phyloP scores from a whole-genome alignment of 1,140 invertebrate genomes.

The Xylocopa sonorina region DNA sequence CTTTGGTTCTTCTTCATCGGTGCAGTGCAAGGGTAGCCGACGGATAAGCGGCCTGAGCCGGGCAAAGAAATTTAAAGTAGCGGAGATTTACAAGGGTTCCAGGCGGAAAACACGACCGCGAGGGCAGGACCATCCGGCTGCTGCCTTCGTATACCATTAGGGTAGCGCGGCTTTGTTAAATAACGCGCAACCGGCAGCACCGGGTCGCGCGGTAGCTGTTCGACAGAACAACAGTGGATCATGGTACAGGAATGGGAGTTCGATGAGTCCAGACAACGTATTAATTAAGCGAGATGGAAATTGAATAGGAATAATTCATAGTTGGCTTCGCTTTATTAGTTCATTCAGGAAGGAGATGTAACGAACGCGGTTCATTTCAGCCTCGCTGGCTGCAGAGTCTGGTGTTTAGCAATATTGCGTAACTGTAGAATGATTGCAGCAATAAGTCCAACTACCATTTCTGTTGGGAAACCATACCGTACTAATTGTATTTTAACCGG shows the following conservation, averaged over 20 bases:
- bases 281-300: constrained; percentile 17
- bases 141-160: not conserved
- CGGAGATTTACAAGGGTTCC: not conserved
- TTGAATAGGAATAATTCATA: constrained; percentile 33
- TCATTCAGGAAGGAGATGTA: not conserved
- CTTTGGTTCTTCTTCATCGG: not conserved
- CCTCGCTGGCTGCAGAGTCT: not conserved
- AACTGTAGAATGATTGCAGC: constrained; percentile 41
- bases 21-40: not conserved
- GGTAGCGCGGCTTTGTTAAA: not conserved
- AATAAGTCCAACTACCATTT: constrained; percentile 16
- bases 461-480: constrained; percentile 15
- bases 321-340: constrained; percentile 28
- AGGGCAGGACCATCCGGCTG: too few species aligned
- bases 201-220: not conserved
- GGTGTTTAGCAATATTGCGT: constrained; percentile 45
- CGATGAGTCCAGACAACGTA: not conserved
- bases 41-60: not conserved
- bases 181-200: not conserved
- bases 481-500: constrained; percentile 50
- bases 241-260: not conserved
- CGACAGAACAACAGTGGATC: not conserved
- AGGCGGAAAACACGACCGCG: not conserved
- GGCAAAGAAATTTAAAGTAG: constrained; percentile 12
- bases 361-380: constrained; percentile 20